Evolutionary conservation across 2,888 invertebrate species (phyloP), one percentile per base, ranked within the genome.

Genomic region (Tetragnatha montana): DNA sequence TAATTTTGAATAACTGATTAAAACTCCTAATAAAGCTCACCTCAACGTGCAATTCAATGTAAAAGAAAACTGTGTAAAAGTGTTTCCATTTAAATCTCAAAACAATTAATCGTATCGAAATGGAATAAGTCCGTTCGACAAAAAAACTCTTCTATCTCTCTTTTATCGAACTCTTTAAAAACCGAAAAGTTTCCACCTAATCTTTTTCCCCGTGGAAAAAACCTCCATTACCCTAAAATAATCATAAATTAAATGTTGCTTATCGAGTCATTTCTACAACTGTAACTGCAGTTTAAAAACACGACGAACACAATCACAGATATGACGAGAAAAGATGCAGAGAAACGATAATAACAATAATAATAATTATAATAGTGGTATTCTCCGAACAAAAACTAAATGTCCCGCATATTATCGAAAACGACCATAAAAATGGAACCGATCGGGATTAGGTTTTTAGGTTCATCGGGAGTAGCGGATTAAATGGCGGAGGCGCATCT

Each of bases 181-280:
- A 60, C 60, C 4, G 60, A 60, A 35, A 35, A 17, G 60, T 60
- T 60, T 60, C 60, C 0, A 12, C 60, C 60, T 60, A 60, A 60
- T 60, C 60, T 60, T 1, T 10, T 1, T 10, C 17, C 60, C 60
- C 6, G 60, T 10, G 21, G 21, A 12, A 76, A 76, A 84, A 76
- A 69, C 10, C n/a, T 19, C 14, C 75, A 19, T 76, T 84, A 69
- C 69, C 35, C 47, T 60, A 75, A 76, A 84, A 85, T 85, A 79
- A 85, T 71, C 76, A 71, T 79, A 85, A 85, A 85, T 79, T 85
- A 85, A 85, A 85, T 79, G 85, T 85, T 85, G 85, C 85, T 85
- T 85, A 85, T 79, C 78, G 50, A 79, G 51, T 69, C 49, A 79
- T 79, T 70, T 70, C 17, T 71, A 35, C 70, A 49, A 78, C 70